These are phyloP conservation scores for Sturnus vulgaris DNA, from an alignment of 2,113 vertebrate genomes.

Conservation along the genomic window DNA sequence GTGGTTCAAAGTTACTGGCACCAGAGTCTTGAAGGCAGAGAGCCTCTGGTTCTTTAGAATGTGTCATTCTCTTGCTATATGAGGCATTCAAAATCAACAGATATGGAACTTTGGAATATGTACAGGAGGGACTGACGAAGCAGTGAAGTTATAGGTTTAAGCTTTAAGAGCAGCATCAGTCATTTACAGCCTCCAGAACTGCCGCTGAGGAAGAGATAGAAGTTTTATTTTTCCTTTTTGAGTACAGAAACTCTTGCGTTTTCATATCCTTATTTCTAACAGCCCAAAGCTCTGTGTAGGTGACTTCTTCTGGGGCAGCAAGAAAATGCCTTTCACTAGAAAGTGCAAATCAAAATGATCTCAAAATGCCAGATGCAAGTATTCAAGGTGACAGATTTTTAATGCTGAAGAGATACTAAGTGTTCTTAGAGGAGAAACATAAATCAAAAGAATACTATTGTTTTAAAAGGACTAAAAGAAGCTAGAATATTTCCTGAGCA, in stretches of 20 bases:
- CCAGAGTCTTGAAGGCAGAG: not conserved
- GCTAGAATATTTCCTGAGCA: not conserved
- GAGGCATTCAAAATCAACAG: not conserved
- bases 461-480: not conserved
- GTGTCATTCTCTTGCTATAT: not conserved
- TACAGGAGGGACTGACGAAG: accelerated
- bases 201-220: not conserved
- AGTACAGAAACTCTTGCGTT: not conserved
- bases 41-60: not conserved
- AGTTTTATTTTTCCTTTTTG: not conserved
- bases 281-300: not conserved
- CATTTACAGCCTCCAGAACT: not conserved
- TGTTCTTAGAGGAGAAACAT: not conserved
- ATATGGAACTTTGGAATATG: not conserved
- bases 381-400: not conserved
- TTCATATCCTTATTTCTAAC: not conserved
- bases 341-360: no score
- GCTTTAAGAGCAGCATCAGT: not conserved
- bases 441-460: not conserved
- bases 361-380: not conserved
- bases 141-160: not conserved
- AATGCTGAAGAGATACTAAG: not conserved
- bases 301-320: not conserved
- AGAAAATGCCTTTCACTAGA: not conserved
- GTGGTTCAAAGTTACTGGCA: not conserved